Conservation (phyloP, 2,113 vertebrate species). For the Elachura formosa region DNA sequence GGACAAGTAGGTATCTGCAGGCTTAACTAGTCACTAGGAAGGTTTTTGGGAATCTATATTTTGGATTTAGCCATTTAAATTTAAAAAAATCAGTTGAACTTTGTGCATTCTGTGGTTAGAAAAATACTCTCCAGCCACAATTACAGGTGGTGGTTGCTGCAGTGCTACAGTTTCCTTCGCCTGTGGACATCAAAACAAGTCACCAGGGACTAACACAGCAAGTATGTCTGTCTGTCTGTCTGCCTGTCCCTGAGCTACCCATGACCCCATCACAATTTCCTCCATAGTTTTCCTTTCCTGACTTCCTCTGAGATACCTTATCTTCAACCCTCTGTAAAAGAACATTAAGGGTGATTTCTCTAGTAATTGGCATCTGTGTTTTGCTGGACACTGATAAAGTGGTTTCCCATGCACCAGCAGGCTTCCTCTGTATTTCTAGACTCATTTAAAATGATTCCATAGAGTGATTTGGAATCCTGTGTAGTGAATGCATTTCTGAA, state of each 20-base stretch:
- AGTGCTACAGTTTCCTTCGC: fast-evolving
- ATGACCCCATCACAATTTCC: background rate
- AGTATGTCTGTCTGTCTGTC: background rate
- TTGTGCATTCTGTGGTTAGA: background rate
- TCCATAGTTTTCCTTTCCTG: background rate
- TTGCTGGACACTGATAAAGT: background rate
- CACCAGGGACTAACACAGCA: background rate
- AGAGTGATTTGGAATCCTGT: background rate
- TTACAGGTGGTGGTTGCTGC: background rate
- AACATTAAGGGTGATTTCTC: background rate
- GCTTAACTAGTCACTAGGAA: background rate
- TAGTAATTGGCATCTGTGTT: background rate
- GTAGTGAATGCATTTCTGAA: background rate
- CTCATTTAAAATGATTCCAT: background rate
- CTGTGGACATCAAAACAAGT: background rate
- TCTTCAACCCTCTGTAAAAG: background rate
- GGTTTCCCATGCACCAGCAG: background rate
- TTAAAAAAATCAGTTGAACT: background rate
- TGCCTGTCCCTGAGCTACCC: background rate
- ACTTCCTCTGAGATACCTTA: background rate
- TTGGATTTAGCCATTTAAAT: background rate
- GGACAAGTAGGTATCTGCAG: background rate
- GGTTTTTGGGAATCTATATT: background rate
- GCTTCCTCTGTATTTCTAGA: background rate
- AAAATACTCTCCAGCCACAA: background rate